phyloP scores from a whole-genome alignment of 2,888 invertebrate genomes.

The Pyrgus malvae region DNA sequence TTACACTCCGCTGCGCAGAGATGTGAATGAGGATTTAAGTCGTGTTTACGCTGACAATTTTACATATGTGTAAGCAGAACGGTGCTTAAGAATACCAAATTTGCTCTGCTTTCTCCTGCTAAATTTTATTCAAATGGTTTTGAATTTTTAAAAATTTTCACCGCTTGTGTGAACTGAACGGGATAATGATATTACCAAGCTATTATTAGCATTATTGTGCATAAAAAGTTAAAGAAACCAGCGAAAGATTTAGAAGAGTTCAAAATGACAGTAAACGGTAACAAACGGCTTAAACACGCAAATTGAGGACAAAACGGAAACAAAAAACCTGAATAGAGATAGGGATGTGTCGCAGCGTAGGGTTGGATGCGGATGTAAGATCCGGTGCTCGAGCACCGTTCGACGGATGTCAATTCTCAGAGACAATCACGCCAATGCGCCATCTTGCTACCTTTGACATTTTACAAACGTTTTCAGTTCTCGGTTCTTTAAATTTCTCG shows the following conservation, averaged over 20 bases:
- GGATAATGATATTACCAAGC: not conserved
- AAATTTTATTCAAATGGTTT: slow-evolving; percentile 15
- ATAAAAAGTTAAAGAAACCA: too few relatives aligned
- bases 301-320: not conserved
- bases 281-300: not conserved
- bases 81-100: slow-evolving; percentile 37
- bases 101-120: slow-evolving; percentile 11
- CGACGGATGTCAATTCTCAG: slow-evolving; percentile 7
- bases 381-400: slow-evolving; percentile 54
- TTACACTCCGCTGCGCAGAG: slow-evolving; percentile 37
- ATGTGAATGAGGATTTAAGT: slow-evolving; percentile 34
- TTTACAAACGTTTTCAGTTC: not conserved
- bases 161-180: not conserved
- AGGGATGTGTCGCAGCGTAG: slow-evolving; percentile 2
- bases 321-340: slow-evolving; percentile 4
- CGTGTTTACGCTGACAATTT: slow-evolving; percentile 38
- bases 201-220: too few relatives aligned
- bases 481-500: too few relatives aligned
- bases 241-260: too few relatives aligned
- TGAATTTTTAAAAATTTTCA: not conserved
- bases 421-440: slow-evolving; percentile 41
- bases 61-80: slow-evolving; percentile 36
- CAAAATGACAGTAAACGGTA: not conserved
- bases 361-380: slow-evolving; percentile 44
- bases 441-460: slow-evolving; percentile 39